A percentile compares a stretch with the other conserved stretches of the same genome.
Evolutionary conservation across 2,888 invertebrate genomes (phyloP).

Genomic region (Dioctria rufipes): DNA sequence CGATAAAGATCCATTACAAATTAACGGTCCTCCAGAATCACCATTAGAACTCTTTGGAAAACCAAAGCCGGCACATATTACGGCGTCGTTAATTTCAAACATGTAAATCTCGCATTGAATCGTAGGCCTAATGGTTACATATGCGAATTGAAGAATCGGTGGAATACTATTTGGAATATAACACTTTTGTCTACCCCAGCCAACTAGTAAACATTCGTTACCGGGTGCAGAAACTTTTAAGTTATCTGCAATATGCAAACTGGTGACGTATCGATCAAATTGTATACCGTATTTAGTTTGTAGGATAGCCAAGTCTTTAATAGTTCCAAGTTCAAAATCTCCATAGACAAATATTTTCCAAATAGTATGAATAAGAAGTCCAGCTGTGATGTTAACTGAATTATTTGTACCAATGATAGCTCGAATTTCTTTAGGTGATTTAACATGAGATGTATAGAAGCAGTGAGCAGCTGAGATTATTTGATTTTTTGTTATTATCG

Average conservation of each 20-base stretch:
- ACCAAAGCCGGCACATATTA: background rate
- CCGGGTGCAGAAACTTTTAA: background rate
- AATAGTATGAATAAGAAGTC: background rate
- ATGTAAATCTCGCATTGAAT: background rate
- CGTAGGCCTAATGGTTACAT: background rate
- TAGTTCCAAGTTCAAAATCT: background rate
- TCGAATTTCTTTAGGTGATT: background rate
- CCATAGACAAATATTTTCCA: background rate
- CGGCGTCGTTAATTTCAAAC: too few relatives aligned
- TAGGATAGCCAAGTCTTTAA: conserved; percentile 8
- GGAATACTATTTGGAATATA: background rate
- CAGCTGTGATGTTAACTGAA: background rate
- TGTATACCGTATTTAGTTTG: background rate
- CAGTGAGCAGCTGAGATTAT: conserved; percentile 13
- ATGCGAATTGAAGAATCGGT: background rate
- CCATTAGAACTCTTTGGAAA: background rate
- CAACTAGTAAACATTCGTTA: background rate
- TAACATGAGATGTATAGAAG: background rate
- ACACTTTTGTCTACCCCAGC: conserved; percentile 14
- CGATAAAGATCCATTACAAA: background rate
- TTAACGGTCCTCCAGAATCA: conserved; percentile 17
- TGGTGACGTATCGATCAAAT: background rate
- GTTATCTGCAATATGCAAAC: background rate
- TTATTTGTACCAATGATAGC: background rate
- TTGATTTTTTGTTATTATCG: conserved; percentile 10